Evolutionary conservation across 2,113 vertebrate species (phyloP).

Genomic region (Oceanodroma tethys): DNA sequence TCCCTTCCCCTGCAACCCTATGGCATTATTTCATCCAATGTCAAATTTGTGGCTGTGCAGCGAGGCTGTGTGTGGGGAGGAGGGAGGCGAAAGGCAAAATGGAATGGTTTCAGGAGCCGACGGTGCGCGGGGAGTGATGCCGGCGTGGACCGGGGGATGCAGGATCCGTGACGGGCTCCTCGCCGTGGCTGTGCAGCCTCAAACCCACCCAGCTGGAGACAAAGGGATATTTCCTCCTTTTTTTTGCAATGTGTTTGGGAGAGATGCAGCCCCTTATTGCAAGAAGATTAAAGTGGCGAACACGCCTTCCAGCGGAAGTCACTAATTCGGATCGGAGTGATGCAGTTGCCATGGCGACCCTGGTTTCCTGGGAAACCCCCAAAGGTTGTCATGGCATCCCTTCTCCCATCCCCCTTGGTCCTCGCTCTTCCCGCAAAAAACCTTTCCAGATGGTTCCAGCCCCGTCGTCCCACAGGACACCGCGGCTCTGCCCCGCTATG

Average conservation of each 20-base stretch:
- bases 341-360: slow-evolving; percentile 91
- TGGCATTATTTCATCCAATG: not conserved
- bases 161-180: not conserved
- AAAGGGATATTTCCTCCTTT: slow-evolving; percentile 27
- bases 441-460: slow-evolving; percentile 87
- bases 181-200: not conserved
- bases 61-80: not conserved
- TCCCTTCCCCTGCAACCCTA: not conserved
- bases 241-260: slow-evolving; percentile 13
- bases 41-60: not conserved
- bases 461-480: slow-evolving; percentile 54
- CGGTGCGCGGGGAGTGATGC: not conserved
- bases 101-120: not conserved
- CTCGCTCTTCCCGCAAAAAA: slow-evolving; percentile 83
- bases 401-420: slow-evolving; percentile 64
- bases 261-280: slow-evolving; percentile 52
- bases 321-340: slow-evolving; percentile 86
- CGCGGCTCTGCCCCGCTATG: not conserved
- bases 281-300: slow-evolving; percentile 75
- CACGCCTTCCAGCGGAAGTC: slow-evolving; percentile 86
- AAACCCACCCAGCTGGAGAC: slow-evolving; percentile 38
- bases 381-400: slow-evolving; percentile 92
- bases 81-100: not conserved
- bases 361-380: slow-evolving; percentile 93
- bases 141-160: not conserved